Base-by-base conservation (phyloP, 1,140 invertebrate genomes). In the Drosophila parabipectinata region DNA sequence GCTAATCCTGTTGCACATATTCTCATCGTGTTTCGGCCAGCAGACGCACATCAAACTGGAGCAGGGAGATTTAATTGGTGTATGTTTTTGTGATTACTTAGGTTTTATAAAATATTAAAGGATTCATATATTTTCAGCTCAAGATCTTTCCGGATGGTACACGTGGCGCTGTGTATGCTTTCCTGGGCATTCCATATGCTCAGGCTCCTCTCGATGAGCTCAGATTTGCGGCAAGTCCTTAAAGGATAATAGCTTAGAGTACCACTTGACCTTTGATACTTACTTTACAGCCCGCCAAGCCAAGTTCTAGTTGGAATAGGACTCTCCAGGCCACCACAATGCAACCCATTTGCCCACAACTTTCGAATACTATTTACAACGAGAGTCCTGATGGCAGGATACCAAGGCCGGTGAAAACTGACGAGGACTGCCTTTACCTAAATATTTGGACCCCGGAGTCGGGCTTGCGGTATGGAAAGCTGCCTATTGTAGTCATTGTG, bases 131-230 rank as follows among this genome's bases (percentile, higher is more conserved):
- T 4, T 73, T 69, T 3, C 73, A 93, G 93, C 80, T 93, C 0
- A 93, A 92, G 64, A 81, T 93, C 28, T 93, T 92, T 79, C 92
- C 93, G 21, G 92, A 93, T 81, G 87, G 90, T 7, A 88, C 91
- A n/a, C 77, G 90, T 51, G 85, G 77, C 15, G 78, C 91, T 4
- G 93, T 95, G 3, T 94, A 94, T 69, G 93, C 94, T 2, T 96
- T 94, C 83, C 88, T 95, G 47, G 95, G 95, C 3, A 93, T 95
- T 63, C 95, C 95, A 0, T 96, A 96, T 89, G 95, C 95, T 0
- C 92, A 94, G 37, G 92, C 95, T 9, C 95, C 95, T 0, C 82
- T 94, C 7, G 94, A 94, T 1, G 83, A 92, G 26, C 91, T 95
- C 3, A 84, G 95, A 51, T 95, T 95, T 90, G 83, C 91, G 44